Evolutionary conservation across 1,140 invertebrate species (phyloP).

Genomic region (Brachionus manjavacas): DNA sequence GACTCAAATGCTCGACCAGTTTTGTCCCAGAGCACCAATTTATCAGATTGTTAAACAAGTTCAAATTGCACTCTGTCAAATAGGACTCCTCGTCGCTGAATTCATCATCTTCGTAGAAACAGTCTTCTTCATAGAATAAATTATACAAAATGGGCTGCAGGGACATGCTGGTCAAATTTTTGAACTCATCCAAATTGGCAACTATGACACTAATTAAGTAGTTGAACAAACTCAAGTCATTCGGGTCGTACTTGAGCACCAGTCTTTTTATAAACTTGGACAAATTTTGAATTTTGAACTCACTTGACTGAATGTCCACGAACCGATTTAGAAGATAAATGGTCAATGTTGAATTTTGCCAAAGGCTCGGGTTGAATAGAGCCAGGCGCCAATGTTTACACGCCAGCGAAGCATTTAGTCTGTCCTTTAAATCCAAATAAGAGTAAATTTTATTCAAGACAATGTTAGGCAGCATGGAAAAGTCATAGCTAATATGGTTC

Average conservation of each 20-base stretch:
- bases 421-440: slow-evolving; percentile 17
- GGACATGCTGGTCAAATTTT: neutral
- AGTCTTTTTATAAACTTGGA: neutral
- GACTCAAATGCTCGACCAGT: neutral
- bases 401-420: neutral
- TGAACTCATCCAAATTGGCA: neutral
- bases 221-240: slow-evolving; percentile 9
- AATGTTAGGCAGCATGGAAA: slow-evolving; percentile 21
- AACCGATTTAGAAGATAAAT: slow-evolving; percentile 27
- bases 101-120: neutral
- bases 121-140: slow-evolving; percentile 2
- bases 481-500: neutral
- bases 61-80: neutral
- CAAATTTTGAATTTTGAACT: slow-evolving; percentile 36
- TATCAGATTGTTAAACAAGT: neutral
- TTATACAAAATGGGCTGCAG: slow-evolving; percentile 14
- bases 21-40: neutral
- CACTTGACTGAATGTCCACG: slow-evolving; percentile 7
- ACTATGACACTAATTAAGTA: neutral
- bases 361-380: slow-evolving; percentile 14
- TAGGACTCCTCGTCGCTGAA: neutral
- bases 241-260: slow-evolving; percentile 29
- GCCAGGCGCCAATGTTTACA: slow-evolving; percentile 5
- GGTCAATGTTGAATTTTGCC: slow-evolving; percentile 10
- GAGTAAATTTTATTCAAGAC: slow-evolving; percentile 23